These are phyloP conservation scores for Haemorhous mexicanus DNA, from an alignment of 2,113 vertebrate genomes.

Conservation along the genomic window DNA sequence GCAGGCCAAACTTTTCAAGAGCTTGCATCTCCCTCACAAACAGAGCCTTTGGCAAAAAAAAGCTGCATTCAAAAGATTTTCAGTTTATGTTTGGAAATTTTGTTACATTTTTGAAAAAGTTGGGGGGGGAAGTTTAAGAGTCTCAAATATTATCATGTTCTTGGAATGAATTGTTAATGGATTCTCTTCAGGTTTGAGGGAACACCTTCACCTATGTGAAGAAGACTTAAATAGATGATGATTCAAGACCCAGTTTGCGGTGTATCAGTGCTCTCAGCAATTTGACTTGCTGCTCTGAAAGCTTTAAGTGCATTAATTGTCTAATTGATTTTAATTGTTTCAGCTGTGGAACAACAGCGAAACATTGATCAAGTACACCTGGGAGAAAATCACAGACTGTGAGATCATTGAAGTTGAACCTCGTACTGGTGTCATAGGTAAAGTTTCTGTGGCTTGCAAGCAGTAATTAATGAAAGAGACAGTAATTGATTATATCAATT, in stretches of 20 bases:
- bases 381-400: conserved; percentile 73
- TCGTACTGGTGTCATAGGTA: conserved; percentile 79
- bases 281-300: not conserved
- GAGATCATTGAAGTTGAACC: conserved; percentile 87
- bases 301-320: not conserved
- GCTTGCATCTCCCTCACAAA: not conserved
- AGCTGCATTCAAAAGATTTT: not conserved
- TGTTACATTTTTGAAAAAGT: not conserved
- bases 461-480: not conserved
- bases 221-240: not conserved
- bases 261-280: not conserved
- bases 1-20: not conserved
- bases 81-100: not conserved
- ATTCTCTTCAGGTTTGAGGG: not conserved
- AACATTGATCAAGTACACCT: conserved; percentile 79
- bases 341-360: conserved; percentile 96
- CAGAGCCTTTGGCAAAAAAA: not conserved
- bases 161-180: not conserved
- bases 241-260: not conserved
- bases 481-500: not conserved
- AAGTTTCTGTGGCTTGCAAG: not conserved
- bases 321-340: conserved; percentile 14
- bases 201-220: not conserved
- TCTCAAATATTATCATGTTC: not conserved
- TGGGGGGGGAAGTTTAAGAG: rapidly evolving